Conservation (phyloP, 1,140 invertebrate species). For the Lordiphosa clarofinis region DNA sequence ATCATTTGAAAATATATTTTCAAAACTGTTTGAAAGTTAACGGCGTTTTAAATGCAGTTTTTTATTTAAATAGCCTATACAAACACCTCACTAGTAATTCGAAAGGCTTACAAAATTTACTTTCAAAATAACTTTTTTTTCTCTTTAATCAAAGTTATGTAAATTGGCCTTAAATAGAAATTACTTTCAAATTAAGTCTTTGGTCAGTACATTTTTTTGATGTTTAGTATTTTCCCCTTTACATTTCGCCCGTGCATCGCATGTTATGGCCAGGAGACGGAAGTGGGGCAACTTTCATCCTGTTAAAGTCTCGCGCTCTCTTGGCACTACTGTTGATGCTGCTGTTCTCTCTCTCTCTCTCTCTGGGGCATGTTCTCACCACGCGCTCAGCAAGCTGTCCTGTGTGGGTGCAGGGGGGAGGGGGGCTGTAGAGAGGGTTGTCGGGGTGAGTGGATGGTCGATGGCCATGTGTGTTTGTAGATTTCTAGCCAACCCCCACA, state of each 20-base stretch:
- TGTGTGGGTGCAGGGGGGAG: neutral
- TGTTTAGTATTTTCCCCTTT: too few relatives aligned
- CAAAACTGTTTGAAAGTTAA: too few relatives aligned
- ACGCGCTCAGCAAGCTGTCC: slow-evolving; percentile 2
- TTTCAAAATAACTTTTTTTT: too few relatives aligned
- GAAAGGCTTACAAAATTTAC: too few relatives aligned
- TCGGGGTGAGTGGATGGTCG: slow-evolving; percentile 4
- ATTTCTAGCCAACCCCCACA: slow-evolving; percentile 7
- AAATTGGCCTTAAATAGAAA: too few relatives aligned
- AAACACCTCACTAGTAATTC: too few relatives aligned
- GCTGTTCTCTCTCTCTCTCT: slow-evolving; percentile 3
- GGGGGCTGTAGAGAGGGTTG: neutral
- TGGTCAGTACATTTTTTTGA: too few relatives aligned
- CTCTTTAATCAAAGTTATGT: too few relatives aligned
- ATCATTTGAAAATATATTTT: too few relatives aligned
- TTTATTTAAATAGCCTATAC: too few relatives aligned
- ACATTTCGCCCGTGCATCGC: neutral
- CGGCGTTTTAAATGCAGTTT: too few relatives aligned
- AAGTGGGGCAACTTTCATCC: slow-evolving; percentile 27
- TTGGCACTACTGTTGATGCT: slow-evolving; percentile 5
- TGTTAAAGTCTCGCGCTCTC: slow-evolving; percentile 5
- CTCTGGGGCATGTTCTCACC: slow-evolving; percentile 4
- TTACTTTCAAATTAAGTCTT: too few relatives aligned
- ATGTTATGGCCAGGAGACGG: slow-evolving; percentile 24
- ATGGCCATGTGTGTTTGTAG: slow-evolving; percentile 10